Conservation (phyloP, 2,113 vertebrate species). For the Origma solitaria region DNA sequence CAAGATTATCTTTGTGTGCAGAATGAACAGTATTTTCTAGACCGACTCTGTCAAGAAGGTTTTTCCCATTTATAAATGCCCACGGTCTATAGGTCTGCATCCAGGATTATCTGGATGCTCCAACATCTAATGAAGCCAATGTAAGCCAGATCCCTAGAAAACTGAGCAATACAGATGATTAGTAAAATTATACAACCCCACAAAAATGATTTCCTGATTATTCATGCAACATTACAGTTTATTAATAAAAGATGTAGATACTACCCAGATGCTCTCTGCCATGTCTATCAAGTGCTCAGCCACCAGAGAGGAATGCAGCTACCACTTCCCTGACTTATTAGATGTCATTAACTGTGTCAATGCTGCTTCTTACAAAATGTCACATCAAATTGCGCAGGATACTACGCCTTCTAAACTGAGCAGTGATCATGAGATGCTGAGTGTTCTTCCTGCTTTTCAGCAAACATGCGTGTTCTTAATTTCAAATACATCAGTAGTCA, state of each 20-base stretch:
- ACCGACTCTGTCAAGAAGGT: background rate
- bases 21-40: background rate
- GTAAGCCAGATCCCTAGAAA: background rate
- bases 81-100: background rate
- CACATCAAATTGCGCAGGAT: background rate
- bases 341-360: background rate
- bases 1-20: background rate
- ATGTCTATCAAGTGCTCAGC: fast-evolving
- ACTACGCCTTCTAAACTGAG: background rate
- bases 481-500: background rate
- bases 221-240: background rate
- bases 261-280: background rate
- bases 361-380: background rate
- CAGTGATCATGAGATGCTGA: background rate
- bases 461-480: background rate
- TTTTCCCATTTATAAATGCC: background rate
- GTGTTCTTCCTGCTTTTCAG: background rate
- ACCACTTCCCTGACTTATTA: background rate
- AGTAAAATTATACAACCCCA: background rate
- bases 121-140: background rate
- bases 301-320: background rate
- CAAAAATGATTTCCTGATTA: background rate
- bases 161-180: background rate
- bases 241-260: background rate
- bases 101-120: background rate